Percentiles rank a stretch among this genome's conserved stretches.
Conservation (phyloP, 2,888 invertebrate species). For the Morpho achilles region DNA sequence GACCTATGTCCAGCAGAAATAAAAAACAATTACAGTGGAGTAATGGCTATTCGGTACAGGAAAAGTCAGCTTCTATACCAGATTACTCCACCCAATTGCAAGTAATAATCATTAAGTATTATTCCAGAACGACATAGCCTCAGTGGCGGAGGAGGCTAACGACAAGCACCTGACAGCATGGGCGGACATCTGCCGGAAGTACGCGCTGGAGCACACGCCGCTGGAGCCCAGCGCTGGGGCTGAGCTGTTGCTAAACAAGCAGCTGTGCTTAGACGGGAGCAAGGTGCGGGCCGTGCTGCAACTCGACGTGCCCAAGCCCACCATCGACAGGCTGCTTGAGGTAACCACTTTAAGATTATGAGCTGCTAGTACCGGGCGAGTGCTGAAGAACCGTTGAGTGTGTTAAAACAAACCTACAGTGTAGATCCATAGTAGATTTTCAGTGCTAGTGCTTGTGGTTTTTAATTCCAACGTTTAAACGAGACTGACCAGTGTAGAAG, state of each 20-base stretch:
- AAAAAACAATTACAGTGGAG: too few relatives aligned
- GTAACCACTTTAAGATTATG: slow-evolving; percentile 40
- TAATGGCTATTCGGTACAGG: too few relatives aligned
- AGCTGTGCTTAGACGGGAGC: slow-evolving; percentile 85
- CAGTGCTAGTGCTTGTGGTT: too few relatives aligned
- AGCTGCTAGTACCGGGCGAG: too few relatives aligned
- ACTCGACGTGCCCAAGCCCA: slow-evolving; percentile 81
- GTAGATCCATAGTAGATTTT: too few relatives aligned
- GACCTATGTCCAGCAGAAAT: too few relatives aligned
- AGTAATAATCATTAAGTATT: background rate
- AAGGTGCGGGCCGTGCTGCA: slow-evolving; percentile 82
- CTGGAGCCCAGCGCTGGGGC: slow-evolving; percentile 92
- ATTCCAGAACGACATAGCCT: slow-evolving; percentile 85
- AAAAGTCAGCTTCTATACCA: too few relatives aligned
- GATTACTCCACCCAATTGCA: too few relatives aligned
- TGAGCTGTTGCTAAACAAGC: slow-evolving; percentile 89
- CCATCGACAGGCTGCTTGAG: slow-evolving; percentile 80
- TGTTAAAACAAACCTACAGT: too few relatives aligned
- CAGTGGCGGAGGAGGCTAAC: slow-evolving; percentile 93
- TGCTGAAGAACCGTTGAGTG: too few relatives aligned
- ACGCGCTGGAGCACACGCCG: slow-evolving; percentile 89
- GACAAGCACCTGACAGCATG: slow-evolving; percentile 96
- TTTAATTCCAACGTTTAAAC: too few relatives aligned
- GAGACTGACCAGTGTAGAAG: too few relatives aligned
- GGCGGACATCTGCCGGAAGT: slow-evolving; percentile 90